Base-by-base conservation (phyloP, 2,888 invertebrate species). In the Latheticus oryzae region DNA sequence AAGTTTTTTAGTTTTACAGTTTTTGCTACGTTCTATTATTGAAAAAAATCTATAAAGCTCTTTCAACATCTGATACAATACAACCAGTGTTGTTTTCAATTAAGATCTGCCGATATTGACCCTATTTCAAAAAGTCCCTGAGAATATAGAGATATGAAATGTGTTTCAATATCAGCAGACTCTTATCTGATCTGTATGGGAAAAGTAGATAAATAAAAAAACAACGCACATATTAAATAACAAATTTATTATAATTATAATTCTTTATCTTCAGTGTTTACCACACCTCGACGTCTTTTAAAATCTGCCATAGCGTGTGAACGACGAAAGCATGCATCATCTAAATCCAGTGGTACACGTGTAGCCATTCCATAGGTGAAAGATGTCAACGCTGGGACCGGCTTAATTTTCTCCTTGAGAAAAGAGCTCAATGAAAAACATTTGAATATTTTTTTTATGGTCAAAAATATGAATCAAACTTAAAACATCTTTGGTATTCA, bases 311-410 rank as follows among this genome's bases (percentile, higher is more conserved):
- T 76, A 12, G 73, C 70, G 51, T 67, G 64, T 7, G 61, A 59
- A 40, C 74, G 63, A 19, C 70, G 69, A 59, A 66, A 73, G 16
- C 59, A 60, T 0, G 62, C 54, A 17, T 71, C 71, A 2, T 62
- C 62, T 3, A 59, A 51, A 56, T 78, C 78, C 50, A 73, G 74
- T 2, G 61, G 62, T 26, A 61, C 52, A 28, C 76, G 63, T 45
- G 68, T 69, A 2, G 74, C 69, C 47, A 73, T 69, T 23, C 78
- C 79, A 61, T 79, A 79, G 45, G 68, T 70, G 63, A 75, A 64
- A 2, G 76, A 76, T 0, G 74, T 73, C 11, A 77, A 60, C 8
- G 71, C 74, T 5, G 79, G 78, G n/a, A 79, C 70, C 1, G 75
- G 62, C 58, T 78, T 79, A 12, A 68, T 47, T 60, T 70, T 71